phyloP scores from a whole-genome alignment of 2,888 invertebrate genomes.

The Acleris laterana region DNA sequence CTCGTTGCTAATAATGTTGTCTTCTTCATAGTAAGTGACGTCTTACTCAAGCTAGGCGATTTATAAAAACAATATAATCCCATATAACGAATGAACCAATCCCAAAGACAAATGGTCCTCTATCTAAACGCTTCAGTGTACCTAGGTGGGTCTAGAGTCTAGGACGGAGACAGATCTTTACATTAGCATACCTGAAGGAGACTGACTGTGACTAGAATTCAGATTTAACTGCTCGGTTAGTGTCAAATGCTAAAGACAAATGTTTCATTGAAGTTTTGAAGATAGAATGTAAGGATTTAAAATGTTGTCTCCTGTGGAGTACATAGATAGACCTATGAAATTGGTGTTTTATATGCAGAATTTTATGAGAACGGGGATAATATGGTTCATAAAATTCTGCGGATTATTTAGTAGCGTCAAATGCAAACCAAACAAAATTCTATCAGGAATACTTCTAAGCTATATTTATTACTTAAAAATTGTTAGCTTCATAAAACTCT shows the following conservation, averaged over 20 bases:
- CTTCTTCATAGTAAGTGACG: too few species aligned
- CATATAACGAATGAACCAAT: background rate
- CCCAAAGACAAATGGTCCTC: conserved; percentile 29
- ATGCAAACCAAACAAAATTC: too few species aligned
- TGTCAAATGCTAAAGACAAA: conserved; percentile 6
- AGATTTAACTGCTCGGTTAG: conserved; percentile 9
- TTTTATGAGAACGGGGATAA: too few species aligned
- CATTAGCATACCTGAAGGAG: conserved; percentile 55
- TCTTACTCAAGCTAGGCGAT: too few species aligned
- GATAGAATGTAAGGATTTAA: background rate
- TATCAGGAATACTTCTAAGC: too few species aligned
- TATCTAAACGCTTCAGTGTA: conserved; percentile 49
- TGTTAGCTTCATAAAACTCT: too few species aligned
- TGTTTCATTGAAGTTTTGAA: background rate
- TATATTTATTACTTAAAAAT: too few species aligned
- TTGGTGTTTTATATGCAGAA: too few species aligned
- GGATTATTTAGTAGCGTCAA: too few species aligned
- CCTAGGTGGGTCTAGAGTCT: conserved; percentile 49
- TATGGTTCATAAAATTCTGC: too few species aligned
- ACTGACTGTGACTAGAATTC: conserved; percentile 9
- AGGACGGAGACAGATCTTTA: conserved; percentile 60
- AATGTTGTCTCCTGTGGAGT: background rate
- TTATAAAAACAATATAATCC: conserved; percentile 2
- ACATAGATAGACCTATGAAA: background rate
- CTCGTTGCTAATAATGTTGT: background rate